Conservation (phyloP, 1,140 invertebrate species). For the Eubasilissa regina region DNA sequence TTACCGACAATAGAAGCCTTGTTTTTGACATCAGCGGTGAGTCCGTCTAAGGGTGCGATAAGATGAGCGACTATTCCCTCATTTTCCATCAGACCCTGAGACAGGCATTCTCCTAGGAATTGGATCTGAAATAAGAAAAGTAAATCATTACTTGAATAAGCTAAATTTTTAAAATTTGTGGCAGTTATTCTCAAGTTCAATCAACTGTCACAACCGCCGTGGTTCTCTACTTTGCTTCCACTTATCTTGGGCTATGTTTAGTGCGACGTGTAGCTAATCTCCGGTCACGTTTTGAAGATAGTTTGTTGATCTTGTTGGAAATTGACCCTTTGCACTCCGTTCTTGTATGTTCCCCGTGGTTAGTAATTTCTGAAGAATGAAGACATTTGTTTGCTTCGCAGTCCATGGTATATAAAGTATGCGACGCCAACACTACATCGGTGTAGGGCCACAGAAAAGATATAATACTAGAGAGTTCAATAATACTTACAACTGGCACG, state of each 20-base stretch:
- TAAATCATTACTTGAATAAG: background rate
- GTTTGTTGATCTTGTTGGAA: background rate
- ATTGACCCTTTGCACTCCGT: too few relatives aligned
- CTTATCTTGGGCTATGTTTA: background rate
- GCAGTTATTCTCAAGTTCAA: background rate
- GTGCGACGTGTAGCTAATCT: background rate
- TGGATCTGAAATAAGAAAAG: slow-evolving; percentile 59
- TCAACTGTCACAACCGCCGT: background rate
- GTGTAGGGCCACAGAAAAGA: too few relatives aligned
- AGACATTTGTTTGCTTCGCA: too few relatives aligned
- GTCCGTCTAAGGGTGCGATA: slow-evolving; percentile 61
- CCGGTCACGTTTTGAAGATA: background rate
- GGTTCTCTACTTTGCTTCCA: background rate
- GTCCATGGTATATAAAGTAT: too few relatives aligned
- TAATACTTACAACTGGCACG: slow-evolving; percentile 63
- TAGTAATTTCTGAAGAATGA: too few relatives aligned
- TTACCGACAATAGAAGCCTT: slow-evolving; percentile 64
- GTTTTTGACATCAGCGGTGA: slow-evolving; percentile 63
- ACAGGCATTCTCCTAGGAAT: slow-evolving; percentile 55
- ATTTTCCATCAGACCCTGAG: slow-evolving; percentile 60
- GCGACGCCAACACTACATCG: too few relatives aligned
- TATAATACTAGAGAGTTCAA: background rate
- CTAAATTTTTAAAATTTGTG: background rate
- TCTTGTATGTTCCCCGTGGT: too few relatives aligned
- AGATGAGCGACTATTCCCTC: slow-evolving; percentile 63